Conservation (phyloP, 2,113 vertebrate species). For the Thamnaconus septentrionalis region DNA sequence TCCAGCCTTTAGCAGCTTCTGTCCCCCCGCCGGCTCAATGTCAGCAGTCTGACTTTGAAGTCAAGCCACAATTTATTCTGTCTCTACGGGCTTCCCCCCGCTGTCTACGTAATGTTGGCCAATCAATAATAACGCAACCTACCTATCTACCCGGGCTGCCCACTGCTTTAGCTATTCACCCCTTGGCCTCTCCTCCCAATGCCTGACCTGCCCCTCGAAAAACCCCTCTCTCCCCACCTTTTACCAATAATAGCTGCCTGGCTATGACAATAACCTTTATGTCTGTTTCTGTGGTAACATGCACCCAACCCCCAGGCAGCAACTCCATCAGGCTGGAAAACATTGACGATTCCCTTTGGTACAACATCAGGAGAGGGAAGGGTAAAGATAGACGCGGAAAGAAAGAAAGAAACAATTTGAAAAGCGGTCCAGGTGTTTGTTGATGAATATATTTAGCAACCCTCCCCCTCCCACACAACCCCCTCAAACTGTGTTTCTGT, state of each 20-base stretch:
- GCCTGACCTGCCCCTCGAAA: slow-evolving; percentile 52
- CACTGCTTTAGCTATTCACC: slow-evolving; percentile 60
- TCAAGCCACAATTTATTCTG: slow-evolving; percentile 68
- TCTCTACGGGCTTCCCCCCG: slow-evolving; percentile 53
- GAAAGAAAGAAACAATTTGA: slow-evolving; percentile 26
- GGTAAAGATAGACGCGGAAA: not conserved
- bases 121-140: slow-evolving; percentile 70
- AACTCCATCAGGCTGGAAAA: slow-evolving; percentile 23
- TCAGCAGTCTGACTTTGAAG: slow-evolving; percentile 66
- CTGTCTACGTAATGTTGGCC: slow-evolving; percentile 66
- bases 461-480: not conserved
- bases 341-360: slow-evolving; percentile 23
- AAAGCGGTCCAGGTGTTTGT: slow-evolving; percentile 39
- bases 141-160: slow-evolving; percentile 43
- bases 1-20: slow-evolving; percentile 54
- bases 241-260: slow-evolving; percentile 65
- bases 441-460: slow-evolving; percentile 46
- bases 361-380: slow-evolving; percentile 19
- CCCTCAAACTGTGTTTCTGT: slow-evolving; percentile 19
- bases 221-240: slow-evolving; percentile 28
- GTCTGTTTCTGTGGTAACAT: slow-evolving; percentile 67
- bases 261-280: slow-evolving; percentile 61
- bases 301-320: slow-evolving; percentile 13
- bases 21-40: slow-evolving; percentile 65
- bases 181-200: slow-evolving; percentile 39